Conservation (phyloP, 2,888 invertebrate genomes). For the Hypena proboscidalis region DNA sequence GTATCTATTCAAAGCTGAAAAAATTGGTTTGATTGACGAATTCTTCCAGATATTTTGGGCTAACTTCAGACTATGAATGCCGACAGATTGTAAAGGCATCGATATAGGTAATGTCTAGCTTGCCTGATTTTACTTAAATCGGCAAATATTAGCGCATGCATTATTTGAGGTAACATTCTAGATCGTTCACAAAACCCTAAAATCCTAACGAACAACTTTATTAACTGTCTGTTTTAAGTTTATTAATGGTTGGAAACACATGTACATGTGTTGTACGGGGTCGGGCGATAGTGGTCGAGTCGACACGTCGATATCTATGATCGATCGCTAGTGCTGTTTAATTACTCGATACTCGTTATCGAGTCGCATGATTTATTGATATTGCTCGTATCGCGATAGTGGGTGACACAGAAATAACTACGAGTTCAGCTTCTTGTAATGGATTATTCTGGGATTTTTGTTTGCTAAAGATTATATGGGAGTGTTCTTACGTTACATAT, state of each 20-base stretch:
- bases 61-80: too few species aligned
- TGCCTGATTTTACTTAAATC: too few species aligned
- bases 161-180: too few species aligned
- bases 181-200: not conserved
- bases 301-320: constrained; percentile 57
- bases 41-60: too few species aligned
- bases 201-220: constrained; percentile 3
- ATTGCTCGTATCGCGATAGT: constrained; percentile 67
- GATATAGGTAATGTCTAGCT: too few species aligned
- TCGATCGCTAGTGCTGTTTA: constrained; percentile 73
- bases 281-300: constrained; percentile 33
- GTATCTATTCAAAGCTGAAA: too few species aligned
- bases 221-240: constrained; percentile 22
- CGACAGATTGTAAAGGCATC: too few species aligned
- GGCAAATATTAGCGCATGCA: too few species aligned
- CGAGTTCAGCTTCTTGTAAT: constrained; percentile 31
- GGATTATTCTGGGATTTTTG: constrained; percentile 33
- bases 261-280: constrained; percentile 25
- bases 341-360: constrained; percentile 69
- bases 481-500: too few species aligned
- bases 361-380: constrained; percentile 78
- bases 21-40: too few species aligned
- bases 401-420: constrained; percentile 42
- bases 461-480: too few species aligned
- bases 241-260: constrained; percentile 32